Base-by-base conservation (phyloP, 2,888 invertebrate species). In the Xestia xanthographa region DNA sequence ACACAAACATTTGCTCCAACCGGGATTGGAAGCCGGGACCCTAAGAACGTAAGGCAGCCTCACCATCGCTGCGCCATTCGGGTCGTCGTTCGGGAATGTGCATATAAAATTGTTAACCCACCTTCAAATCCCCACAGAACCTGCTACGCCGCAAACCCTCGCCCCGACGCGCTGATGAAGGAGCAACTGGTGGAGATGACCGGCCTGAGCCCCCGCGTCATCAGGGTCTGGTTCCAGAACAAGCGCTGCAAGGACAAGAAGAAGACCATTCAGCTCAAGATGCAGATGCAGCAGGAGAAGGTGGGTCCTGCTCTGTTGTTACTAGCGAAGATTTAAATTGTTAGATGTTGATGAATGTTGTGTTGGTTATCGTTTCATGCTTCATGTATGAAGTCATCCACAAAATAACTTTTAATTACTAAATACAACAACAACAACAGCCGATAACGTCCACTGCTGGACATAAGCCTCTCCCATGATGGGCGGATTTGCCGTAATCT, bases 121-220 rank as follows among this genome's bases (percentile, higher is more conserved):
- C 6, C 17, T 58, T 58, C 17, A 58, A 29, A 58, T 9, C 0
- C 6, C 48, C 90, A 2, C 91, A 97, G 97, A 95, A 99, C 99
- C 82, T 99, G 99, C 96, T 99, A 99, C 97, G 98, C 98, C 79
- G 99, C 99, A 76, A 99, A 99, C 96, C 99, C 99, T 77, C 97
- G 99, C 71, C 99, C 99, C 58, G 99, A 99, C 96, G 99, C 99
- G 60, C 97, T 99, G 82, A 99, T 99, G 99, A 99, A 99, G 97
- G 99, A 99, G 95, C 99, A 99, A 94, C 97, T 99, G 83, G 99
- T 99, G 62, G 99, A 99, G 96, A 99, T 99, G 99, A 99, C 99
- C 26, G 98, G 99, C 0, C 97, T 99, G 71, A 99, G 99, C 91
- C 99, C 99, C 34, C 97, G 99, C 26, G 99, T 99, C 89, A 99